A percentile compares a stretch with the other conserved stretches of the same genome.
Conservation (phyloP, 2,113 vertebrate species). For the Pollimyrus isidori region DNA sequence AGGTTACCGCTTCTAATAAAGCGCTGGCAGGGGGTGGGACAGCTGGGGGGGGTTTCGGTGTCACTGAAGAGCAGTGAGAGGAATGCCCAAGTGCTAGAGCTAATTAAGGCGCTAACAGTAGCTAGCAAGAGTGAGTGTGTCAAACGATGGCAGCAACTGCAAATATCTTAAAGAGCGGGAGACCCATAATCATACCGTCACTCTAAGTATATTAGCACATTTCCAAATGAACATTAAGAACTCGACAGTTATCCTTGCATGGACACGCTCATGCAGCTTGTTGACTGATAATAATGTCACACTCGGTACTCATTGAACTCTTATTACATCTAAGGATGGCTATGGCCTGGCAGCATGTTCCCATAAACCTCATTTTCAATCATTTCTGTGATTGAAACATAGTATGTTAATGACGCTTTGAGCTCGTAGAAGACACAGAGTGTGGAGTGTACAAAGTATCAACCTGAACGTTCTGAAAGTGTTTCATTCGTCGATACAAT, state of each 20-base stretch:
- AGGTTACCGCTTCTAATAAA: neutral
- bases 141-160: neutral
- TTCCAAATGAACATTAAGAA: conserved; percentile 10
- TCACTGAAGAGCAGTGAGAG: neutral
- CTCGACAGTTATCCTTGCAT: conserved; percentile 24
- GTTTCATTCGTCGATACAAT: neutral
- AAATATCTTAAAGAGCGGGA: neutral
- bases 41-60: neutral
- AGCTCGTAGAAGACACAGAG: too few species aligned
- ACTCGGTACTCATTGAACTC: neutral
- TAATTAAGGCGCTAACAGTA: neutral
- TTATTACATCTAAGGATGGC: neutral
- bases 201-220: neutral
- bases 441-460: neutral
- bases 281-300: neutral
- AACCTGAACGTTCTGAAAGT: neutral
- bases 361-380: neutral
- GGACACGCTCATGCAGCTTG: neutral
- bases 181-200: neutral
- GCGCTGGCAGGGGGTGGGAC: neutral
- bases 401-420: neutral
- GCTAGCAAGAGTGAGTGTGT: neutral
- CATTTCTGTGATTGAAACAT: neutral
- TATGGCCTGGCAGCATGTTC: neutral
- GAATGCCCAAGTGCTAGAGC: neutral